Base-by-base conservation (phyloP, 2,113 vertebrate species). In the Haemorhous mexicanus region DNA sequence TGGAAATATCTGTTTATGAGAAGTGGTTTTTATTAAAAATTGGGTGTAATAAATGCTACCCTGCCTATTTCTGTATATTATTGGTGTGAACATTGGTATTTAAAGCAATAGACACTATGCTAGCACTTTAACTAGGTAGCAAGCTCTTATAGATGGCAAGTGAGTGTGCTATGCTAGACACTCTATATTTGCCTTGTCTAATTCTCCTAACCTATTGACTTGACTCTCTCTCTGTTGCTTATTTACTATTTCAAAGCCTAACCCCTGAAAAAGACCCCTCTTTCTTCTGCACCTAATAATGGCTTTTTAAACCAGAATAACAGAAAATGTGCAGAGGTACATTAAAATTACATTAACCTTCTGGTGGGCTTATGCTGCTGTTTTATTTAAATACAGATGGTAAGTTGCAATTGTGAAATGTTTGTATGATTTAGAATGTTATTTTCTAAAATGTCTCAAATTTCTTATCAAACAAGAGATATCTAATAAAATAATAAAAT, bases 21-120 rank as follows among this genome's bases (percentile, higher is more conserved):
- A 91, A 87, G 82, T 91, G 28, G 13, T 79, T 94, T 89, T 87
- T 92, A 94, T 95, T 96, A 95, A 95, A 97, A 70, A 63, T 35
- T 43, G 39, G 67, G 63, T 84, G 59, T 86, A 79, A n/a, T 70
- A 84, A 87, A 84, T 66, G 64, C 58, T 90, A 20, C 43, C 41
- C 49, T 95, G 67, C 35, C 72, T 95, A 78, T 94, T 90, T 97
- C 84, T 96, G 44, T 91, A 76, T 80, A 87, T 91, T 87, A 85
- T 79, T 52, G 64, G 23, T 87, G 62, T 68, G 70, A 94, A 88
- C 19, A 37, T 43, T 81, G 77, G 78, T 93, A 72, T 85, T 86
- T 95, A 86, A 97, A 88, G 90, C 15, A 2, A 84, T 66, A 84
- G 68, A 90, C 43, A 67, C 41, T 87, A 23, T 89, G 73, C 16